A percentile compares a stretch with the other conserved stretches of the same genome.
phyloP scores from a whole-genome alignment of 2,888 invertebrate genomes.

The Drosophila pullipes region DNA sequence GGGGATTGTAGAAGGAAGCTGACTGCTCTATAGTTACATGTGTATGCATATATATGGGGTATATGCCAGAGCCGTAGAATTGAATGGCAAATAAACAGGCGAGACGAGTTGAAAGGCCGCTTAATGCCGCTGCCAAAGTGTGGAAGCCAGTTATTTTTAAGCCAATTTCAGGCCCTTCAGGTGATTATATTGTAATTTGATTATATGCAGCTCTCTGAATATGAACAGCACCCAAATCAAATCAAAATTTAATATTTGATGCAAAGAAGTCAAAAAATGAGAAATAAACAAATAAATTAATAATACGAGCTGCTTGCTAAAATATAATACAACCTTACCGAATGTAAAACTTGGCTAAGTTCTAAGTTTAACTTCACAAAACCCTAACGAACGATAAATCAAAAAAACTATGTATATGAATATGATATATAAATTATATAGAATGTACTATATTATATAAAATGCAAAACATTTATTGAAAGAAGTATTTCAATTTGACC shows the following conservation, averaged over 20 bases:
- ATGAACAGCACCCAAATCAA: conserved; percentile 37
- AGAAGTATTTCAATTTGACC: neutral
- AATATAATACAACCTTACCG: neutral
- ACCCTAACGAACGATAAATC: no score
- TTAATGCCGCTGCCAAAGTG: conserved; percentile 23
- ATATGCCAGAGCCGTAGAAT: conserved; percentile 4
- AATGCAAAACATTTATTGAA: neutral
- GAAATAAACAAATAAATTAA: neutral
- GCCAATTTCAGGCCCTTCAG: conserved; percentile 46
- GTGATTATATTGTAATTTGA: conserved; percentile 53
- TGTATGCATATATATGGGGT: neutral
- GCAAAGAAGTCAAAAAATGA: neutral
- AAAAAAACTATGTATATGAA: no score
- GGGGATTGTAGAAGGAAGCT: neutral
- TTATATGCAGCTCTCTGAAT: conserved; percentile 29
- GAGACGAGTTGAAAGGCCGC: conserved; percentile 33
- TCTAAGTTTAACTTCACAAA: neutral
- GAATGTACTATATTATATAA: no score
- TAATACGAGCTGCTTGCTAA: no score
- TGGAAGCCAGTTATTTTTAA: conserved; percentile 51
- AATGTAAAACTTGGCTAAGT: neutral
- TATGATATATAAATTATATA: no score
- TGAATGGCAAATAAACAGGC: conserved; percentile 37
- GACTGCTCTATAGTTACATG: conserved; percentile 31
- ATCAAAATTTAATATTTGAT: conserved; percentile 12